Conservation (phyloP, 2,113 vertebrate species). For the Zosterops hypoxanthus region DNA sequence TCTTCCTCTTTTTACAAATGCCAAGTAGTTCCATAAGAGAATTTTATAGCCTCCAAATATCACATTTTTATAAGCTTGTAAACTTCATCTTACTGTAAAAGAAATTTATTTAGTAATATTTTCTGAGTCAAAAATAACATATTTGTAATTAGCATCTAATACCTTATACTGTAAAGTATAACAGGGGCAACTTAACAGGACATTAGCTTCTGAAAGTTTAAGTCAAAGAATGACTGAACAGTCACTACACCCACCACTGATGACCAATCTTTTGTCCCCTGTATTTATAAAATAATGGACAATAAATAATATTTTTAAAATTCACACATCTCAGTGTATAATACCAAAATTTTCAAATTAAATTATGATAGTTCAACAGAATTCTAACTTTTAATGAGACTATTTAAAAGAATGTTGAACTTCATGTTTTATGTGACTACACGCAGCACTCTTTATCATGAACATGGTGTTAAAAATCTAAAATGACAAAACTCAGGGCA, state of each 20-base stretch:
- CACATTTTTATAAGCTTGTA: background rate
- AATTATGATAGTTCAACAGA: background rate
- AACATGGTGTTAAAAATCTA: background rate
- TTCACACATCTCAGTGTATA: background rate
- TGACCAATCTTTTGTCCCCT: background rate
- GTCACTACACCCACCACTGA: background rate
- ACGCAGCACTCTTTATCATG: background rate
- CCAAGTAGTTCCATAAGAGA: background rate
- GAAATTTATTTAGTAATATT: background rate
- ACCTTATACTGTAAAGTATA: background rate
- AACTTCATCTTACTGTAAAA: background rate
- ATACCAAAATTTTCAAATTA: background rate
- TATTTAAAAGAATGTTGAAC: background rate
- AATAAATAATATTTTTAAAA: background rate
- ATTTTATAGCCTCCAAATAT: background rate
- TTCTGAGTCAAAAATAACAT: background rate
- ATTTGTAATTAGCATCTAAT: background rate
- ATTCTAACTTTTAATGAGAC: background rate
- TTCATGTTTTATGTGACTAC: background rate
- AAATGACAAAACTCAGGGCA: background rate
- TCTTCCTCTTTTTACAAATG: background rate
- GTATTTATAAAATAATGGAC: background rate
- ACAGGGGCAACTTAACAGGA: background rate
- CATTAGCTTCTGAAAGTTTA: background rate
- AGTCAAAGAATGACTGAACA: background rate